Evolutionary conservation across 2,888 invertebrate genomes (phyloP).

Genomic region (Thymelicus acteon): DNA sequence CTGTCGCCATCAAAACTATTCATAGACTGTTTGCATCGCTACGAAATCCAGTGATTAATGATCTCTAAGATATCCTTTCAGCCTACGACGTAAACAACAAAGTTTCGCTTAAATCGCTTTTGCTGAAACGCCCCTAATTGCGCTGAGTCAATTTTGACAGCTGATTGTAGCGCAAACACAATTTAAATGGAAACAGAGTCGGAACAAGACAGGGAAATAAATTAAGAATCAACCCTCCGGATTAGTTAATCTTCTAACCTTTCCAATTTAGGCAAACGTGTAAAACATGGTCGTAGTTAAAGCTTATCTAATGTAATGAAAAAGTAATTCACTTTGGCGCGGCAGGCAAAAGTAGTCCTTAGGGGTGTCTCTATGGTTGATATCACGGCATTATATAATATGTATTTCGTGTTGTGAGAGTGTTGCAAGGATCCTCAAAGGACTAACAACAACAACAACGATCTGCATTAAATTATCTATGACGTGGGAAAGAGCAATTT

Average conservation of each 20-base stretch:
- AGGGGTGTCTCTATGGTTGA: conserved; percentile 43
- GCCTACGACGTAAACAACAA: conserved; percentile 64
- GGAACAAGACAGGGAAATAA: conserved; percentile 30
- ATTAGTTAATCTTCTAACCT: conserved; percentile 15
- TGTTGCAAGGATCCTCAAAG: conserved; percentile 25
- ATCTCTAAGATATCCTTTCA: conserved; percentile 58
- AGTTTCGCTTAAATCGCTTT: conserved; percentile 67
- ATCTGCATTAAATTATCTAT: conserved; percentile 23
- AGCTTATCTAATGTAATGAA: conserved; percentile 52
- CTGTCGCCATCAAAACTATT: conserved; percentile 56
- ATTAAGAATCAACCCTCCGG: neutral
- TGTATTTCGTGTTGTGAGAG: conserved; percentile 36
- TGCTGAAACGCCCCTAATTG: conserved; percentile 63
- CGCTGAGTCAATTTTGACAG: conserved; percentile 66
- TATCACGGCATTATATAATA: conserved; percentile 39
- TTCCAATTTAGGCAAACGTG: conserved; percentile 13
- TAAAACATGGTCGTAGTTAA: conserved; percentile 33
- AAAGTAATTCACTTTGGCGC: conserved; percentile 54
- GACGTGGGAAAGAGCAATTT: conserved; percentile 11
- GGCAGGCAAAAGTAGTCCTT: conserved; percentile 48
- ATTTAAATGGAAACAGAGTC: conserved; percentile 45
- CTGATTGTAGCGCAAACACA: conserved; percentile 59
- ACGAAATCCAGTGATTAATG: conserved; percentile 69
- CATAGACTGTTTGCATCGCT: conserved; percentile 61
- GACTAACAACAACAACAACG: conserved; percentile 23